These are phyloP conservation scores for Etheostoma spectabile DNA, from an alignment of 2,113 vertebrate species.

Conservation along the genomic window DNA sequence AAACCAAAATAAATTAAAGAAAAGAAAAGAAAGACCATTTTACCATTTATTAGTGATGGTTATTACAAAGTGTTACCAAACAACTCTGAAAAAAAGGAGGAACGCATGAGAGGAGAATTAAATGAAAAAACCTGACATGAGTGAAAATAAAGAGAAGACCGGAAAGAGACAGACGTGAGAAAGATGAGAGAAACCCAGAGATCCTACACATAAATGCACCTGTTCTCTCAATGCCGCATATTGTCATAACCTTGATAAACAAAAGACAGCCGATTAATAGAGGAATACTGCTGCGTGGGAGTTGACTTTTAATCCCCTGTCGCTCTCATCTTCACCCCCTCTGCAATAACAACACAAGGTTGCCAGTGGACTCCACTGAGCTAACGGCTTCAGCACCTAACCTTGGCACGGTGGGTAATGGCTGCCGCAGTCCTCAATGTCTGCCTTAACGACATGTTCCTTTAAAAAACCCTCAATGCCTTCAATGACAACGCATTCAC, in stretches of 20 bases:
- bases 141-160: neutral
- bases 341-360: constrained; percentile 64
- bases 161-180: constrained; percentile 9
- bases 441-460: constrained; percentile 36
- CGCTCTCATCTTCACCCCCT: constrained; percentile 53
- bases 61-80: too few relatives aligned
- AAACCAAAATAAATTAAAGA: too few relatives aligned
- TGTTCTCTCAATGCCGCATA: constrained; percentile 37
- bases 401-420: constrained; percentile 53
- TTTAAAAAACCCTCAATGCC: constrained; percentile 31
- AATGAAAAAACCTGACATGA: neutral
- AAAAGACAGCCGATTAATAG: constrained; percentile 64
- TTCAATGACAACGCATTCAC: constrained; percentile 28
- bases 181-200: neutral
- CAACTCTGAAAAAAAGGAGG: neutral
- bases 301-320: constrained; percentile 61
- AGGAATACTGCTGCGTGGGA: constrained; percentile 60
- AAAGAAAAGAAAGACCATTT: too few relatives aligned
- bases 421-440: constrained; percentile 39
- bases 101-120: neutral
- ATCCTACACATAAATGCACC: constrained; percentile 18
- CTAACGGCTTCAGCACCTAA: constrained; percentile 62
- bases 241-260: constrained; percentile 67
- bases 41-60: too few relatives aligned
- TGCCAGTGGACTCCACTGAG: constrained; percentile 47